phyloP scores from a whole-genome alignment of 2,113 vertebrate species.

The Ondatra zibethicus region DNA sequence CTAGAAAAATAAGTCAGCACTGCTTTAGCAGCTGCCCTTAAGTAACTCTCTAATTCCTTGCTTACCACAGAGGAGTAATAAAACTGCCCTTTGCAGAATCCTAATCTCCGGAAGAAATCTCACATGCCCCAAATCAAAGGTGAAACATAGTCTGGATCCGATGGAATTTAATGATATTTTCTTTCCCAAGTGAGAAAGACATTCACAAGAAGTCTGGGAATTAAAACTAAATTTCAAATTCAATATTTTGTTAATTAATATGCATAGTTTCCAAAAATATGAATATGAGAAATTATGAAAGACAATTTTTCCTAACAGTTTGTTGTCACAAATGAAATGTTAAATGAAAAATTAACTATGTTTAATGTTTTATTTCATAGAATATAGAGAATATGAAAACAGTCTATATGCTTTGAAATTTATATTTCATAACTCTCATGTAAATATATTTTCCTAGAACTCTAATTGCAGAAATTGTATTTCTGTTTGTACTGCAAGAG shows the following conservation, averaged over 20 bases:
- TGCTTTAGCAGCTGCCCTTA: constrained; percentile 59
- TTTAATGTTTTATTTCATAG: not conserved
- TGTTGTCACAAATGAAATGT: not conserved
- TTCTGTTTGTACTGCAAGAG: not conserved
- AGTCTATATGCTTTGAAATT: not conserved
- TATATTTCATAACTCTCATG: not conserved
- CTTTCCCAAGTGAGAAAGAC: not conserved
- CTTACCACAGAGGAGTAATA: constrained; percentile 33
- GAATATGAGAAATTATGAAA: not conserved
- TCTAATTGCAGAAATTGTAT: not conserved
- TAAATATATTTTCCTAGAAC: not conserved
- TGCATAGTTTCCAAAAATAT: not conserved
- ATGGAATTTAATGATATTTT: constrained; percentile 63
- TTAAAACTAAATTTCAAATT: not conserved
- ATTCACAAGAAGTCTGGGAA: constrained; percentile 33
- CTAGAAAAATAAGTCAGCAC: constrained; percentile 58
- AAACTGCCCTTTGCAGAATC: constrained; percentile 69
- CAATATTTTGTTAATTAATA: not conserved
- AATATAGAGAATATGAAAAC: not conserved
- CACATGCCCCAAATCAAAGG: constrained; percentile 56
- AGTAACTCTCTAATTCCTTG: constrained; percentile 52
- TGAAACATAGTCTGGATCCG: constrained; percentile 8
- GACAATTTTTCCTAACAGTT: not conserved
- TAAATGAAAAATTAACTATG: not conserved
- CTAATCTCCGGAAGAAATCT: constrained; percentile 62